Conservation (phyloP, 1,140 invertebrate species). For the Aleiodes sp. region DNA sequence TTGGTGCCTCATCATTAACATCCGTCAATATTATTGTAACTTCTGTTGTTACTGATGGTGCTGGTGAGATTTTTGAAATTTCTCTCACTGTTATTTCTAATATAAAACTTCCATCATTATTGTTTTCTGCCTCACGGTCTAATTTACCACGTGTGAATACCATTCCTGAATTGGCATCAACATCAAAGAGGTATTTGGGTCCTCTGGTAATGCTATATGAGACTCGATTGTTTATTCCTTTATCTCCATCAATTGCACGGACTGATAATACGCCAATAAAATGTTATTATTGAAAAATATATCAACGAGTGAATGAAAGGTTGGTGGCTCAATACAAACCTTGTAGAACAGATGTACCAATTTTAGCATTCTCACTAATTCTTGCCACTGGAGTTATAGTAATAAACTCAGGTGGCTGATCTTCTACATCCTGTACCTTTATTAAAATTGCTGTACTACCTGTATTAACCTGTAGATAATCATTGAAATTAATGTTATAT, state of each 20-base stretch:
- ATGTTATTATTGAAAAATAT: neutral
- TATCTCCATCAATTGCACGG: conserved; percentile 90
- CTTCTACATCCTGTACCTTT: conserved; percentile 88
- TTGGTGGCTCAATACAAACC: conserved; percentile 59
- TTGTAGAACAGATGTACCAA: conserved; percentile 83
- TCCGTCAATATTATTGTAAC: conserved; percentile 94
- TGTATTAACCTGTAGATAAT: conserved; percentile 72
- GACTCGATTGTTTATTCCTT: conserved; percentile 89
- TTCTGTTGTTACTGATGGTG: conserved; percentile 84
- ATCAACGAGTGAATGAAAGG: neutral
- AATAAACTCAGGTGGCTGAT: conserved; percentile 91
- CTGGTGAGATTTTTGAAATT: conserved; percentile 69
- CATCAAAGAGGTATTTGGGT: conserved; percentile 75
- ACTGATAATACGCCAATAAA: conserved; percentile 66
- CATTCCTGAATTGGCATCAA: conserved; percentile 82
- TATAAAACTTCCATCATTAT: conserved; percentile 86
- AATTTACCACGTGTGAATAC: conserved; percentile 80
- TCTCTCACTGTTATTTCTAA: conserved; percentile 80
- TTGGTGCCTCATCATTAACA: conserved; percentile 93
- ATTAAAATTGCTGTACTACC: conserved; percentile 88
- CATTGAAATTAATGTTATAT: conserved; percentile 33
- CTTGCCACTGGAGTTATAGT: conserved; percentile 85
- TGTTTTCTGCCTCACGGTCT: conserved; percentile 84
- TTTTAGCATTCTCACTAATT: conserved; percentile 84
- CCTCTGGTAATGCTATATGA: conserved; percentile 83